Evolutionary conservation across 2,113 vertebrate genomes (phyloP).

Genomic region (Neoarius graeffei): DNA sequence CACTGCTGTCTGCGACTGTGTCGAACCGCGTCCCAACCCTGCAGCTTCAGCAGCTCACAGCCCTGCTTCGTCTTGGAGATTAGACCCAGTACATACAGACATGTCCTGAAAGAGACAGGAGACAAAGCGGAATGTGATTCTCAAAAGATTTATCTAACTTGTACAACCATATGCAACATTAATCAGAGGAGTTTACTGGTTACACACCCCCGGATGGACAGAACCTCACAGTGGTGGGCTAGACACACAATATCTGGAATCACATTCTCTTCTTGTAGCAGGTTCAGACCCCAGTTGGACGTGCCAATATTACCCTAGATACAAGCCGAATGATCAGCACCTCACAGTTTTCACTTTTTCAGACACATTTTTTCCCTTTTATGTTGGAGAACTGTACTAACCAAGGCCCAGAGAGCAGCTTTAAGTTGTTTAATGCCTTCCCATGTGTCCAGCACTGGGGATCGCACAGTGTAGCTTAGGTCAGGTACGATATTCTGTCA

Average conservation of each 20-base stretch:
- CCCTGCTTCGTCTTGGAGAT: constrained; percentile 96
- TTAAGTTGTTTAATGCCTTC: constrained; percentile 98
- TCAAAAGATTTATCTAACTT: neutral
- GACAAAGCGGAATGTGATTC: neutral
- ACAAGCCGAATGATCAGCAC: constrained; percentile 42
- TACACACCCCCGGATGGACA: constrained; percentile 91
- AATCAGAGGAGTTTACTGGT: neutral
- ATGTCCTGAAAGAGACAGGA: constrained; percentile 75
- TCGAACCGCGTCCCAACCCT: constrained; percentile 91
- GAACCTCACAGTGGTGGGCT: constrained; percentile 93
- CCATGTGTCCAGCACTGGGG: constrained; percentile 96
- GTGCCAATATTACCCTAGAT: constrained; percentile 94
- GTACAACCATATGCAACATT: neutral
- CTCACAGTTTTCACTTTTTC: neutral
- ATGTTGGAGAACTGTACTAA: constrained; percentile 63
- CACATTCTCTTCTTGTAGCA: constrained; percentile 96
- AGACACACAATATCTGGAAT: constrained; percentile 91
- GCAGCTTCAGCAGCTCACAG: constrained; percentile 92
- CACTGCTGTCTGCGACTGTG: constrained; percentile 92
- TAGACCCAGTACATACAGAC: constrained; percentile 92
- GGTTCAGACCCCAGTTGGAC: constrained; percentile 97
- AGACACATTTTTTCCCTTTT: neutral
- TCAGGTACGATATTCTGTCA: constrained; percentile 89
- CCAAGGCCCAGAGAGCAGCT: constrained; percentile 96
- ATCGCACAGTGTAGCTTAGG: constrained; percentile 91